Evolutionary conservation across 2,888 invertebrate species (phyloP), one percentile per base, ranked within the genome.

Genomic region (Leptarthrus brevirostris): DNA sequence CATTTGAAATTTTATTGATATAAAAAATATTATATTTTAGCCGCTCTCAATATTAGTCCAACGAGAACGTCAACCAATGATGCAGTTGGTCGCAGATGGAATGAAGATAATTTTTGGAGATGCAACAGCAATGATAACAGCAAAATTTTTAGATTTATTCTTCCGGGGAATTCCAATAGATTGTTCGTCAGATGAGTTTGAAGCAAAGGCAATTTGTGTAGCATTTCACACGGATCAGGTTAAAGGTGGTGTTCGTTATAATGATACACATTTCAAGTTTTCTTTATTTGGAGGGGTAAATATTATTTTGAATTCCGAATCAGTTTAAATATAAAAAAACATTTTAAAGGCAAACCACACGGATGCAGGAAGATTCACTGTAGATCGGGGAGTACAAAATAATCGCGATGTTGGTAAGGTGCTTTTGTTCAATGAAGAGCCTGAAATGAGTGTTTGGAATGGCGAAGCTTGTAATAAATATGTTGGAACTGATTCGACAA

Each of bases 401-500:
- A 88, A 90, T 0, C 88, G 87, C 79, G 89, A 91, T 44, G 89
- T 95, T 0, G 95, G 95, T 0, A 85, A 87, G 49, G 92, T 96
- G 2, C 82, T 92, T 0, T 89, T 89, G 16, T 88, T 88, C 70
- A 90, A 94, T 78, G 92, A 90, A 0, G 86, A 89, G 64, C 81
- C 86, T 0, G 83, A 88, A 78, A 84, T 90, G 79, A 84, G 86
- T 0, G 84, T 88, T 0, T 95, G 94, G 93, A 83, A 84, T 1
- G 90, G 88, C 3, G 86, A 88, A 24, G 83, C 87, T 12, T 95
- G 96, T 81, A 93, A 95, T 80, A 85, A 88, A 66, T 90, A 90
- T 78, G 86, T 87, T 6, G 96, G 96, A 0, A 95, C 94, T 0
- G 96, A 96, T 80, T 92, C 94, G 0, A 93, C 95, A 0, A 90